These are phyloP conservation scores for Triplophysa yarkandensis DNA, from an alignment of 2,797 vertebrate genomes.

Conservation along the genomic window DNA sequence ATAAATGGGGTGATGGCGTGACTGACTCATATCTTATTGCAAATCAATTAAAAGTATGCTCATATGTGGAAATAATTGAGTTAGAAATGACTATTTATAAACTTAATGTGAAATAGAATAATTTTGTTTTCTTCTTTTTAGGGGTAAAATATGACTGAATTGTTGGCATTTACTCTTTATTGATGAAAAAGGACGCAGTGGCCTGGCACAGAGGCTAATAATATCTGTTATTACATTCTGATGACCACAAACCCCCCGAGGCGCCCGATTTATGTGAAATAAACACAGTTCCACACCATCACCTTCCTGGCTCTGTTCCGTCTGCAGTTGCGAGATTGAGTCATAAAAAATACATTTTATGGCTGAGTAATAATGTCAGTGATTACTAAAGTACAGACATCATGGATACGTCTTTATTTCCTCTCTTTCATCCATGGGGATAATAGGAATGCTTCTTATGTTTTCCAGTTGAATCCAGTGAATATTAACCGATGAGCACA, in stretches of 20 bases:
- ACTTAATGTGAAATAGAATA: not conserved
- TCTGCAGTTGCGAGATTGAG: conserved; percentile 24
- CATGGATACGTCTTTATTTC: not conserved
- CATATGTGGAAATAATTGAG: too few relatives aligned
- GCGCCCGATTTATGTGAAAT: conserved; percentile 30
- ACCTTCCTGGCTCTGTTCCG: not conserved
- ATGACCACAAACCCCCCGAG: conserved; percentile 6
- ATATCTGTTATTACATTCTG: conserved; percentile 5
- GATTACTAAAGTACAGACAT: conserved; percentile 2
- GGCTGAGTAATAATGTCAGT: conserved; percentile 30
- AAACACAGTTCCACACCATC: conserved; percentile 8
- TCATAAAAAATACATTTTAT: conserved; percentile 43
- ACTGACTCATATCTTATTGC: not conserved
- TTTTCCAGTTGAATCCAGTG: not conserved
- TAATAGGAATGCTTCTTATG: not conserved
- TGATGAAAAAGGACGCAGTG: not conserved
- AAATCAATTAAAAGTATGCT: not conserved
- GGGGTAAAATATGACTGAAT: not conserved
- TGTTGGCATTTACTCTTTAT: too few relatives aligned
- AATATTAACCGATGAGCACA: too few relatives aligned
- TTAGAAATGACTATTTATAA: too few relatives aligned
- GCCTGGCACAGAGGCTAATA: conserved; percentile 29
- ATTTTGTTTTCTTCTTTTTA: not conserved
- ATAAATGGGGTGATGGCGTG: not conserved
- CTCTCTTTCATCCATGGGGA: not conserved